Conservation (phyloP, 2,113 vertebrate genomes). For the Acanthisitta chloris region DNA sequence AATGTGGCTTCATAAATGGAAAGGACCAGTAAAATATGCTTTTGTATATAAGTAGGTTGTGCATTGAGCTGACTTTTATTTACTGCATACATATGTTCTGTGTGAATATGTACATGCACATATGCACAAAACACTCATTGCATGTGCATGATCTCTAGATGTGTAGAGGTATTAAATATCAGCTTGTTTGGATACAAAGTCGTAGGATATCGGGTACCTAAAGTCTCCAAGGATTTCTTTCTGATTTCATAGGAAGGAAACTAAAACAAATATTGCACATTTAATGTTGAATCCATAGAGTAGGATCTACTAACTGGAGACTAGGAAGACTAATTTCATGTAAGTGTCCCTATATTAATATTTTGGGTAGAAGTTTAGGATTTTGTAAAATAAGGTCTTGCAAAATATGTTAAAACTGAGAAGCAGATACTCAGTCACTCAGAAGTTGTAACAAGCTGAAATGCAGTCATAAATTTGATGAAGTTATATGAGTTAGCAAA, state of each 20-base stretch:
- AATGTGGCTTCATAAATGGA: background rate
- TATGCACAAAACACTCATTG: background rate
- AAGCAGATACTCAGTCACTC: background rate
- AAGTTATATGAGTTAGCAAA: background rate
- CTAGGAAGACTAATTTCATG: background rate
- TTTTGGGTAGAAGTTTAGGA: background rate
- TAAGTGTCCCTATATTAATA: background rate
- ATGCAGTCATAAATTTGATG: background rate
- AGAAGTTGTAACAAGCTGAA: background rate
- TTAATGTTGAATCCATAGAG: background rate
- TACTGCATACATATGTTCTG: background rate
- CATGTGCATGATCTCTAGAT: background rate
- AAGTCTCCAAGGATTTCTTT: background rate
- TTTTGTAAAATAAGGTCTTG: background rate
- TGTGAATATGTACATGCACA: rapidly evolving
- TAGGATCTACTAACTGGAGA: background rate
- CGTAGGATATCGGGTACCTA: background rate
- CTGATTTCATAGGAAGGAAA: background rate
- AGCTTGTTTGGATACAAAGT: background rate
- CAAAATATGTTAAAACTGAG: background rate
- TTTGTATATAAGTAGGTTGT: background rate
- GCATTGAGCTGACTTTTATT: background rate
- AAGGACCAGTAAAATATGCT: background rate
- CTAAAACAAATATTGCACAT: background rate
- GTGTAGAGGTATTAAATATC: background rate